A percentile compares a stretch with the other conserved stretches of the same genome.
These are phyloP conservation scores for Synanceia verrucosa DNA, from an alignment of 2,797 vertebrate species.

Conservation along the genomic window DNA sequence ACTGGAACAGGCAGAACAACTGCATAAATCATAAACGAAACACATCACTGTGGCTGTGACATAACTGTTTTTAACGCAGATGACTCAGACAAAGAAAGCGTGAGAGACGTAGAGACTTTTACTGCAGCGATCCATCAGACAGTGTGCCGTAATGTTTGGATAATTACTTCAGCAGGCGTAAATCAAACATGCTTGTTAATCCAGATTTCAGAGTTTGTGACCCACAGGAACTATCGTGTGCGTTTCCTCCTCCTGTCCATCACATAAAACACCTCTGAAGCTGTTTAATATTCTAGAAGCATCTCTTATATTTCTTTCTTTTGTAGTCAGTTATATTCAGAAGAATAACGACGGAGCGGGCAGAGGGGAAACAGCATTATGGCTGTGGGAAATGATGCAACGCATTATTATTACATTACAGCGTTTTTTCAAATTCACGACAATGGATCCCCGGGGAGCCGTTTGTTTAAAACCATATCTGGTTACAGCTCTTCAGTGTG, in stretches of 20 bases:
- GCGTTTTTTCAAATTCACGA: neutral
- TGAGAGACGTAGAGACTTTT: conserved; percentile 8
- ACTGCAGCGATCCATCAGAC: conserved; percentile 25
- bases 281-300: neutral
- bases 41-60: conserved; percentile 19
- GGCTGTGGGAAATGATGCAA: conserved; percentile 1
- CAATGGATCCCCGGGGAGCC: neutral
- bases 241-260: neutral
- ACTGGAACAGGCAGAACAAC: conserved; percentile 19
- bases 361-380: neutral
- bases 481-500: neutral
- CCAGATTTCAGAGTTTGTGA: neutral
- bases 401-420: conserved; percentile 1
- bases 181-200: conserved; percentile 21
- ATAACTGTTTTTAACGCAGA: conserved; percentile 27
- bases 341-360: neutral
- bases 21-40: conserved; percentile 49
- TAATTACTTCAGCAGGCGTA: conserved; percentile 26
- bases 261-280: conserved; percentile 4
- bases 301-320: conserved; percentile 14
- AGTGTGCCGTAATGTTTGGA: conserved; percentile 3
- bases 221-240: neutral
- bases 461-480: neutral
- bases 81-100: conserved; percentile 12
- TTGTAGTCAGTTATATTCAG: neutral